phyloP scores from a whole-genome alignment of 2,888 invertebrate species.

The Melanargia galathea region DNA sequence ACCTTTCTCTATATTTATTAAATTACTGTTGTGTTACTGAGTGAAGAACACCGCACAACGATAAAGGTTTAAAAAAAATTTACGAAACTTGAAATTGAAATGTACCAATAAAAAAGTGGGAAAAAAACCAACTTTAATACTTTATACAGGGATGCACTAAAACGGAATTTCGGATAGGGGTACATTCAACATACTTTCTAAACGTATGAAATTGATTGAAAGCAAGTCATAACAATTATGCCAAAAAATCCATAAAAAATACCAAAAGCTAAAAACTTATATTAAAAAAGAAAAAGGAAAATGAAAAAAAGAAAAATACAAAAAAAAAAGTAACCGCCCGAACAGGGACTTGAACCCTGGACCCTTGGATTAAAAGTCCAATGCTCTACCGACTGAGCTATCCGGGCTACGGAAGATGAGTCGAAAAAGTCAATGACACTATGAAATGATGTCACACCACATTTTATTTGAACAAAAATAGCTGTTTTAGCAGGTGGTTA shows the following conservation, averaged over 20 bases:
- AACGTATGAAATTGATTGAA: too few species aligned
- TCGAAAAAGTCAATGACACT: conserved; percentile 10
- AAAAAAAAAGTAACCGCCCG: conserved; percentile 77
- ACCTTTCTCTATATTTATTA: too few species aligned
- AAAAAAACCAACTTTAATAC: too few species aligned
- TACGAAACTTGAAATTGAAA: too few species aligned
- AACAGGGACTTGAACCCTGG: conserved; percentile 90
- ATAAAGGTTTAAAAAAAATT: too few species aligned
- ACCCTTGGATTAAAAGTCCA: conserved; percentile 88
- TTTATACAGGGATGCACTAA: too few species aligned
- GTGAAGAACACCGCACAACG: too few species aligned
- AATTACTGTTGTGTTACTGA: too few species aligned
- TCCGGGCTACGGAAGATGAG: conserved; percentile 62
- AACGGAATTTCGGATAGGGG: too few species aligned
- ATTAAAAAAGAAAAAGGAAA: neutral
- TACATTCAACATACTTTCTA: too few species aligned
- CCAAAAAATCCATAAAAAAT: neutral
- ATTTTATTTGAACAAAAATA: neutral
- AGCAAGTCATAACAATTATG: neutral
- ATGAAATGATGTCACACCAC: neutral
- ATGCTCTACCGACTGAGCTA: conserved; percentile 84
- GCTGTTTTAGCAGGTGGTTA: neutral
- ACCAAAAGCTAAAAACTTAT: neutral
- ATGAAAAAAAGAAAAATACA: conserved; percentile 14
- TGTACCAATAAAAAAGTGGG: too few species aligned